These are phyloP conservation scores for Keiferia lycopersicella DNA, from an alignment of 2,888 invertebrate species.

Conservation along the genomic window DNA sequence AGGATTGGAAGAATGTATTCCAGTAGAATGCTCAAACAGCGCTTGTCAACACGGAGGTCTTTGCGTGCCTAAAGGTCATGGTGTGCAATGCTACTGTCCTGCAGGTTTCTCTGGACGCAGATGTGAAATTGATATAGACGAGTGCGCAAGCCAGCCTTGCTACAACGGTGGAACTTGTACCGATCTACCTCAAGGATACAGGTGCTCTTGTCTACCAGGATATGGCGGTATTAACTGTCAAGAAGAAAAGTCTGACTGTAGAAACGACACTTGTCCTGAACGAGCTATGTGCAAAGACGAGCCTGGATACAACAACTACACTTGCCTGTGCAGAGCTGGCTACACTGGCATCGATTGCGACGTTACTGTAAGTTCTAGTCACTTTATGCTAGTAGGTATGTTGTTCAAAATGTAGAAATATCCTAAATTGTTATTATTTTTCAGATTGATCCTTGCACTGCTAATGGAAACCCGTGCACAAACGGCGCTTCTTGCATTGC, in stretches of 20 bases:
- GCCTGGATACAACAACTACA: constrained; percentile 92
- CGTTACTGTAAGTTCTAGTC: constrained; percentile 84
- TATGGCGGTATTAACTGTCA: constrained; percentile 97
- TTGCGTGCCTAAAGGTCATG: constrained; percentile 94
- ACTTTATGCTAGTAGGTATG: not conserved
- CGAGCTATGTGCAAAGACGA: constrained; percentile 98
- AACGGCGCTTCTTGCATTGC: constrained; percentile 95
- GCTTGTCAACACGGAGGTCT: constrained; percentile 95
- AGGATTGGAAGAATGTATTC: constrained; percentile 92
- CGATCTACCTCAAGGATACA: constrained; percentile 95
- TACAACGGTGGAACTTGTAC: constrained; percentile 96
- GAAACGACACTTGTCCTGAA: constrained; percentile 95
- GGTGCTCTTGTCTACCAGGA: constrained; percentile 92
- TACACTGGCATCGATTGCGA: constrained; percentile 97
- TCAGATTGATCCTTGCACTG: constrained; percentile 93
- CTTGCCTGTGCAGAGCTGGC: constrained; percentile 96
- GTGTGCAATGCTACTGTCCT: constrained; percentile 95
- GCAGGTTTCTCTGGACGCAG: constrained; percentile 96
- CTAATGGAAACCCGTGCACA: constrained; percentile 93
- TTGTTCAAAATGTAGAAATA: not conserved
- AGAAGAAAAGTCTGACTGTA: constrained; percentile 94
- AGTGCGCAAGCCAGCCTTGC: constrained; percentile 96
- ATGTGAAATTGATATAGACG: constrained; percentile 97
- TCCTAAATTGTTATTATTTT: constrained; percentile 39
- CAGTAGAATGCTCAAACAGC: constrained; percentile 92